Percentiles rank a stretch among this genome's conserved stretches.
Evolutionary conservation across 1,140 invertebrate species (phyloP).

Genomic region (Listronotus oregonensis): DNA sequence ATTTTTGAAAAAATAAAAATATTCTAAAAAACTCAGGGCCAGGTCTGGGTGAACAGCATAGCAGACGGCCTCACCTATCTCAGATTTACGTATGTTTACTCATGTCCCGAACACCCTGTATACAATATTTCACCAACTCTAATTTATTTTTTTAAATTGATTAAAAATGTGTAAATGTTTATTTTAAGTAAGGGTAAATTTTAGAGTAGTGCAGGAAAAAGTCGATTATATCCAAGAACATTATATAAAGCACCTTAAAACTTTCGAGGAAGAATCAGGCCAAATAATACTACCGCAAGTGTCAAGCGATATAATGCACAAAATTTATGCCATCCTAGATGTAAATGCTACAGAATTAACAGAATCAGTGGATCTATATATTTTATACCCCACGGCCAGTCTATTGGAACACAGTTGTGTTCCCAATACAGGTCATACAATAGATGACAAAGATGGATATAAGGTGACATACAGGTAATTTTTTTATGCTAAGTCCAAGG

Average conservation of each 20-base stretch:
- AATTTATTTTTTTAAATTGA: no score
- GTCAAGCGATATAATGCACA: slow-evolving; percentile 65
- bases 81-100: no score
- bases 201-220: slow-evolving; percentile 63
- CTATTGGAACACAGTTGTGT: slow-evolving; percentile 70
- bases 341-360: slow-evolving; percentile 69
- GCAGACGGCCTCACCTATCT: no score
- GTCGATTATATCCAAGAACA: slow-evolving; percentile 65
- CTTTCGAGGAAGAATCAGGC: slow-evolving; percentile 34
- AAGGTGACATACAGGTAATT: slow-evolving; percentile 48
- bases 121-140: no score
- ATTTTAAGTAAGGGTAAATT: slow-evolving; percentile 51
- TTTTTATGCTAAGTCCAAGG: no score
- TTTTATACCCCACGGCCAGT: slow-evolving; percentile 64
- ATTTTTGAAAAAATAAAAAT: no score
- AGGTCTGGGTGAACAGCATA: no score
- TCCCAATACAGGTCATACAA: slow-evolving; percentile 65
- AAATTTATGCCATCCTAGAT: slow-evolving; percentile 68
- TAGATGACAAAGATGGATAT: slow-evolving; percentile 58
- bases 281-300: slow-evolving; percentile 48
- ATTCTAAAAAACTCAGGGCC: no score
- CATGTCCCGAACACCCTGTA: no score
- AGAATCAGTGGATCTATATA: slow-evolving; percentile 56
- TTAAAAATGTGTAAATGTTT: no score
- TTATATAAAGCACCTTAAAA: slow-evolving; percentile 58